Evolutionary conservation across 2,113 vertebrate genomes (phyloP).

Genomic region (Cyanoderma ruficeps): DNA sequence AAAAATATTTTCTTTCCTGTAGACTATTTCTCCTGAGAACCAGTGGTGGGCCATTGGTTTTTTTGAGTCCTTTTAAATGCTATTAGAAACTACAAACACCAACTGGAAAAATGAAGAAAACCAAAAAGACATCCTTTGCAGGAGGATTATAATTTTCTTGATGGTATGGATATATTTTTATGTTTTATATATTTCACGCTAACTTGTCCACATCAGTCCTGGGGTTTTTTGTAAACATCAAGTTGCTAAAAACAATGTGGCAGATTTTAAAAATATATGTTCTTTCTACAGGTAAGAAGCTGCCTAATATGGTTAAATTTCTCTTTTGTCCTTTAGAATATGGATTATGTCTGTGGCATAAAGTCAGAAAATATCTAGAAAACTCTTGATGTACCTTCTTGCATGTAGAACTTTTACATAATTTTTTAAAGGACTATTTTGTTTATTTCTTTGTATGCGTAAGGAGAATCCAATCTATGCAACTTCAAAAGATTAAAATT

Average conservation of each 20-base stretch:
- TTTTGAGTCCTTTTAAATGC: neutral
- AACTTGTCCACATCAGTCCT: neutral
- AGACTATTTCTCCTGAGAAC: neutral
- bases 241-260: neutral
- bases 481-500: neutral
- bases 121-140: neutral
- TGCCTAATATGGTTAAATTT: neutral
- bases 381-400: neutral
- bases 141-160: neutral
- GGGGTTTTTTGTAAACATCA: neutral
- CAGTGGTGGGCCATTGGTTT: fast-evolving
- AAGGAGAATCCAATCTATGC: neutral
- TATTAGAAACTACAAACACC: neutral
- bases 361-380: neutral
- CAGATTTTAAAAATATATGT: neutral
- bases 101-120: neutral
- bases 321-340: neutral
- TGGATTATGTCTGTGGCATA: neutral
- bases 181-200: neutral
- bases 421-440: neutral
- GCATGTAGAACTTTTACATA: neutral
- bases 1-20: neutral
- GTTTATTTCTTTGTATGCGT: neutral
- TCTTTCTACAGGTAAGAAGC: neutral
- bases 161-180: neutral